Conservation (phyloP, 2,797 vertebrate species). For the Danionella dracula region DNA sequence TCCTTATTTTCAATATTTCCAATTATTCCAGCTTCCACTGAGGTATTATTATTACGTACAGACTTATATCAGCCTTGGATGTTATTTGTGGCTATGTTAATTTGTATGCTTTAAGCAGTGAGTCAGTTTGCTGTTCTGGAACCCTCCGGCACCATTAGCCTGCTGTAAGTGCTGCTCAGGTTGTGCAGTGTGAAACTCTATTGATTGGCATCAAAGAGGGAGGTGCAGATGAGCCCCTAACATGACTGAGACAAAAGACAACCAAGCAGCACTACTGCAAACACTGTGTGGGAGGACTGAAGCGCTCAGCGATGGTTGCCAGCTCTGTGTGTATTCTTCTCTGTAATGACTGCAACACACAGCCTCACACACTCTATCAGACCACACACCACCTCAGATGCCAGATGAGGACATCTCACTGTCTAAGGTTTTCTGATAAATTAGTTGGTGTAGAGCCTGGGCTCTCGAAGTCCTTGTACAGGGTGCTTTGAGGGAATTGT, state of each 20-base stretch:
- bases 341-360: background rate
- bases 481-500: background rate
- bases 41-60: too few relatives aligned
- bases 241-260: slow-evolving; percentile 20
- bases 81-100: background rate
- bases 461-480: background rate
- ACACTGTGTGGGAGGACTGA: slow-evolving; percentile 11
- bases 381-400: background rate
- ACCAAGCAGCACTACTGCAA: slow-evolving; percentile 13
- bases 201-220: slow-evolving; percentile 34
- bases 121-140: slow-evolving; percentile 43
- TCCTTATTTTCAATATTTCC: too few relatives aligned
- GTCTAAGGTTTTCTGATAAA: slow-evolving; percentile 14
- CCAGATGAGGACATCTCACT: slow-evolving; percentile 14
- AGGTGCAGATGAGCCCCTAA: slow-evolving; percentile 26
- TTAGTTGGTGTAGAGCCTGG: background rate
- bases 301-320: slow-evolving; percentile 24
- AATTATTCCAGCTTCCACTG: too few relatives aligned
- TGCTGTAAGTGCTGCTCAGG: slow-evolving; percentile 49
- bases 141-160: slow-evolving; percentile 59
- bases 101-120: slow-evolving; percentile 26
- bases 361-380: background rate
- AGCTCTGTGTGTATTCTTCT: slow-evolving; percentile 1
- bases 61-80: background rate
- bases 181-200: slow-evolving; percentile 51